phyloP scores from a whole-genome alignment of 2,888 invertebrate genomes.

The Amblyteles armatorius region DNA sequence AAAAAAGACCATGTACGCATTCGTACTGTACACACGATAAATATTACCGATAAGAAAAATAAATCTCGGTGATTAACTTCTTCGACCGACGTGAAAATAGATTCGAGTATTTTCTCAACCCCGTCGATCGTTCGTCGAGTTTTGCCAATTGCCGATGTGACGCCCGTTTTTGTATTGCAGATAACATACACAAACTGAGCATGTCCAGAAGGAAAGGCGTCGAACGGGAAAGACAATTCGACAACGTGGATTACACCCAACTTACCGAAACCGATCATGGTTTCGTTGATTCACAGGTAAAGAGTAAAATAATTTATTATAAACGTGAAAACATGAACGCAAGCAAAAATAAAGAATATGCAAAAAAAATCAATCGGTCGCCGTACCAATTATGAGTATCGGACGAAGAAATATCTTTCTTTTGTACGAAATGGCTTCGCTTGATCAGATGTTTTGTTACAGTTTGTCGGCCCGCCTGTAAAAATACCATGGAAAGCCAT shows the following conservation, averaged over 20 bases:
- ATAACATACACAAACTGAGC: constrained; percentile 85
- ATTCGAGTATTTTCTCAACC: neutral
- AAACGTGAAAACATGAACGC: neutral
- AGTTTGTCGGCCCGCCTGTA: constrained; percentile 88
- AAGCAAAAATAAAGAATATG: too few species aligned
- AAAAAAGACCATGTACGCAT: neutral
- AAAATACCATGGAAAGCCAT: constrained; percentile 95
- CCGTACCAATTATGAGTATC: neutral
- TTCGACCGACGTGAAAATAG: neutral
- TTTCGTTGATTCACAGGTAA: constrained; percentile 88
- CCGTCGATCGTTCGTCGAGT: neutral
- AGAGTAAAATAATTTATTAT: constrained; percentile 8
- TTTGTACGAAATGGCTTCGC: neutral
- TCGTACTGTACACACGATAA: neutral
- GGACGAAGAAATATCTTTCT: neutral
- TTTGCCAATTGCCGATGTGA: neutral
- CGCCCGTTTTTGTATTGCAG: constrained; percentile 77
- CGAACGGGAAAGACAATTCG: constrained; percentile 83
- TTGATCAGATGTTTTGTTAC: constrained; percentile 29
- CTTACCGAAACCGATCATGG: constrained; percentile 87
- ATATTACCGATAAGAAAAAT: neutral
- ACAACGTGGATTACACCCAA: constrained; percentile 88
- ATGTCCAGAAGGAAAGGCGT: constrained; percentile 88
- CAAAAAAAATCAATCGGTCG: neutral
- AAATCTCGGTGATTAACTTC: neutral